Evolutionary conservation across 2,797 vertebrate species (phyloP), one percentile per base, ranked within the genome.

Genomic region (Macropodus opercularis): DNA sequence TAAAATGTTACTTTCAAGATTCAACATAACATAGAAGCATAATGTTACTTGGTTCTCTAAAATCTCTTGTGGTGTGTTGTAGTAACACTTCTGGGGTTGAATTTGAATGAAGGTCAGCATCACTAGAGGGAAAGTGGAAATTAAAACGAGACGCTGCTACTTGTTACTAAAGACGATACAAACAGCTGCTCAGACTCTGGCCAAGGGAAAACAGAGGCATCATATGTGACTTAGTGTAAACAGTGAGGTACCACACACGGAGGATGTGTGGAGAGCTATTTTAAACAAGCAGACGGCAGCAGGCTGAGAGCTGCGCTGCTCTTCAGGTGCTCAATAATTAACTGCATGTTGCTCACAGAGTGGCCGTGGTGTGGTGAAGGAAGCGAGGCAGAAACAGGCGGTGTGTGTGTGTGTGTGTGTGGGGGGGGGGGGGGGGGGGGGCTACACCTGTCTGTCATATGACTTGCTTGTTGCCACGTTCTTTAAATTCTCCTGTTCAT

Each of bases 311-410:
- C 75, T 47, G 63, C n/a, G 71, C 72, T 48, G 75, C 77, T 79
- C 74, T 78, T 75, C 71, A 73, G 76, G 66, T 86, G 80, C 81
- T 90, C 77, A 90, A 91, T 89, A 87, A 90, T 90, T 89, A 78
- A 90, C 67, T 55, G 75, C 55, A 19, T 61, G 62, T 75, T 58
- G 75, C 77, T 76, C 47, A 34, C 47, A 63, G 75, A 80, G 78
- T 52, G 61, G 59, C 18, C 8, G 43, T 43, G 51, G 53, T 60
- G 69, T 54, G 65, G 58, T 42, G 58, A 63, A 72, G 59, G 63
- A 72, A 83, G 80, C 77, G 77, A 83, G 65, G 83, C 84, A 74
- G 81, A 84, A 86, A 67, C 31, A 24, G 63, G 42, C 17, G 41
- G 46, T 6, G 54, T 48, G 48, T 53, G 62, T 56, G 48, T 29